A percentile compares a stretch with the other conserved stretches of the same genome.
Conservation (phyloP, 2,797 vertebrate species). For the Morelia viridis region DNA sequence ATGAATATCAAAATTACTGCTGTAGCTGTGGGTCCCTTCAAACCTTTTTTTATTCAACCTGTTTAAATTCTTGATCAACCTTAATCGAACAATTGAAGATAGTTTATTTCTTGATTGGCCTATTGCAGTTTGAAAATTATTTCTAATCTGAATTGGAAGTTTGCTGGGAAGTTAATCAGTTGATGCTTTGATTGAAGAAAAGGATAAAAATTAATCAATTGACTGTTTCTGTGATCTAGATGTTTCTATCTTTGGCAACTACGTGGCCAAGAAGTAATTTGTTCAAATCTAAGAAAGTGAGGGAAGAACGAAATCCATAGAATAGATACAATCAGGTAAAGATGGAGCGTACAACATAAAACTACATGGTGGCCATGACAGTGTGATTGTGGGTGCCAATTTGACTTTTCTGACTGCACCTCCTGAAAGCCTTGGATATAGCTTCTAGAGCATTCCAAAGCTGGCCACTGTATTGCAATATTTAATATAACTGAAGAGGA, state of each 20-base stretch:
- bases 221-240: not conserved
- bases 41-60: not conserved
- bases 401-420: not conserved
- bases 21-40: not conserved
- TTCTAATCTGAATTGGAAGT: not conserved
- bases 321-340: not conserved
- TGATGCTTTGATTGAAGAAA: not conserved
- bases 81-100: not conserved
- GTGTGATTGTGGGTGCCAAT: not conserved
- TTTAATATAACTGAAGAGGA: not conserved
- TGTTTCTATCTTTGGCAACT: not conserved
- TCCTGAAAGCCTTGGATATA: not conserved
- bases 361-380: not conserved
- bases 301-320: not conserved
- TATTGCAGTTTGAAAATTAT: not conserved
- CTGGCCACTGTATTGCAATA: not conserved
- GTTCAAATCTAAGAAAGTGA: not conserved
- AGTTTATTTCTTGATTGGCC: not conserved
- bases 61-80: not conserved
- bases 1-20: not conserved
- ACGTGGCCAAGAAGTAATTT: not conserved
- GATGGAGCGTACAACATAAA: not conserved
- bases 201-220: not conserved
- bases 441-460: not conserved
- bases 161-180: not conserved